Percentiles rank a stretch among this genome's conserved stretches.
Evolutionary conservation across 2,797 vertebrate genomes (phyloP).

Genomic region (Microctenopoma lineatum): DNA sequence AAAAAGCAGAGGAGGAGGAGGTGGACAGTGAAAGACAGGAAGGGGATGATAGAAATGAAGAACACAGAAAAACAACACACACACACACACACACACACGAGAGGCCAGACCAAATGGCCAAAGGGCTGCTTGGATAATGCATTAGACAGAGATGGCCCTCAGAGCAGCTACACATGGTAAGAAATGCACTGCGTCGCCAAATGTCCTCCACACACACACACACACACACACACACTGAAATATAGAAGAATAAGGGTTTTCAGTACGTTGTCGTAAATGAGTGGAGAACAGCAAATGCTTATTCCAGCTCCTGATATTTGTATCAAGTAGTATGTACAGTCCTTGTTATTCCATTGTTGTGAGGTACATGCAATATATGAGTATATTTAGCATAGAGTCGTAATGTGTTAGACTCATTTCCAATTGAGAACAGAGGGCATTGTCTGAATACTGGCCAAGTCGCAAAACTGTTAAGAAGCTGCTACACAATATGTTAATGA

Average conservation of each 20-base stretch:
- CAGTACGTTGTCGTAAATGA: not conserved
- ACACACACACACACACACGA: conserved; percentile 44
- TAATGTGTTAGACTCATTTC: not conserved
- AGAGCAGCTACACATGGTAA: conserved; percentile 75
- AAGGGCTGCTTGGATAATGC: conserved; percentile 83
- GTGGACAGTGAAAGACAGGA: conserved; percentile 58
- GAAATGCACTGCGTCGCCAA: conserved; percentile 72
- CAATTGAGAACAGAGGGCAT: not conserved
- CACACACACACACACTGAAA: conserved; percentile 1
- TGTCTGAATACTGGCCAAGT: not conserved
- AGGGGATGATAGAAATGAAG: conserved; percentile 60
- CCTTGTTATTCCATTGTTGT: not conserved
- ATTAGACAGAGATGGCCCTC: conserved; percentile 82
- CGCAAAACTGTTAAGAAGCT: not conserved
- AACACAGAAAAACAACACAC: conserved; percentile 39
- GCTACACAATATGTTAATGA: not conserved
- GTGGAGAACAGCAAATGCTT: no score
- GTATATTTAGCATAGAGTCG: not conserved
- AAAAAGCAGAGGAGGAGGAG: conserved; percentile 65
- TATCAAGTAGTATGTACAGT: not conserved
- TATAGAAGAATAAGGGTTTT: conserved; percentile 34
- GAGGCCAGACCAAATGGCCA: conserved; percentile 81
- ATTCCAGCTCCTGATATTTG: no score
- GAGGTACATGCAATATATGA: not conserved
- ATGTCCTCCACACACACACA: conserved; percentile 52